A percentile compares a stretch with the other conserved stretches of the same genome.
phyloP scores from a whole-genome alignment of 2,888 invertebrate species.

The Melinaea menophilus region DNA sequence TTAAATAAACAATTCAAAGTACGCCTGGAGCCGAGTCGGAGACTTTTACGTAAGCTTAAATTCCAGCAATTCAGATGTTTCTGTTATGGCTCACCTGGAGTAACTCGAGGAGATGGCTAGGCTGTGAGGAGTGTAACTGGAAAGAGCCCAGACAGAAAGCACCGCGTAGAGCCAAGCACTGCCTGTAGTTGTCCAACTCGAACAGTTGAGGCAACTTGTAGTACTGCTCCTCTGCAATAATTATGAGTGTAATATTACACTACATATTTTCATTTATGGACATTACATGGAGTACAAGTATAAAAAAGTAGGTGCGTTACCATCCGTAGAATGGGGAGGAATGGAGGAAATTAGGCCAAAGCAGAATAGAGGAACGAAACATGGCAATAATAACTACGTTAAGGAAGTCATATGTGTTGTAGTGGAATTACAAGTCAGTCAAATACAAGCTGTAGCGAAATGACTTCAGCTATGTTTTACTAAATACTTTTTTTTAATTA shows the following conservation, averaged over 20 bases:
- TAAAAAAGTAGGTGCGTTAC: not conserved
- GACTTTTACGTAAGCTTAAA: not conserved
- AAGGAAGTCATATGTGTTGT: too few relatives aligned
- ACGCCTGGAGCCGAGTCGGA: not conserved
- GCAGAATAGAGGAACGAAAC: too few relatives aligned
- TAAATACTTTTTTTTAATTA: too few relatives aligned
- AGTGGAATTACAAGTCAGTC: too few relatives aligned
- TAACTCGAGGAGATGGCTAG: slow-evolving; percentile 25
- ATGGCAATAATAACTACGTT: too few relatives aligned
- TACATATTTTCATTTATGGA: not conserved
- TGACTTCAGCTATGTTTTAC: too few relatives aligned
- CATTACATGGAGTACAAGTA: not conserved
- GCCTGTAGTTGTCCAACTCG: slow-evolving; percentile 44
- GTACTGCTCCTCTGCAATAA: slow-evolving; percentile 38
- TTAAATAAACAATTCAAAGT: too few relatives aligned
- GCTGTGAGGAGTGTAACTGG: slow-evolving; percentile 34
- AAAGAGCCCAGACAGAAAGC: slow-evolving; percentile 46
- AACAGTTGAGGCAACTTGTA: slow-evolving; percentile 41
- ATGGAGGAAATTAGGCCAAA: too few relatives aligned
- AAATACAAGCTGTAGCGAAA: too few relatives aligned
- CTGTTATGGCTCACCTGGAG: slow-evolving; percentile 27
- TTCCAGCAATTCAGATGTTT: not conserved
- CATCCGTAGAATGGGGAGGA: too few relatives aligned
- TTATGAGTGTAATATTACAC: not conserved
- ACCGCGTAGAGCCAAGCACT: slow-evolving; percentile 39